Base-by-base conservation (phyloP, 2,797 vertebrate genomes). In the Pangasius mekongensis region DNA sequence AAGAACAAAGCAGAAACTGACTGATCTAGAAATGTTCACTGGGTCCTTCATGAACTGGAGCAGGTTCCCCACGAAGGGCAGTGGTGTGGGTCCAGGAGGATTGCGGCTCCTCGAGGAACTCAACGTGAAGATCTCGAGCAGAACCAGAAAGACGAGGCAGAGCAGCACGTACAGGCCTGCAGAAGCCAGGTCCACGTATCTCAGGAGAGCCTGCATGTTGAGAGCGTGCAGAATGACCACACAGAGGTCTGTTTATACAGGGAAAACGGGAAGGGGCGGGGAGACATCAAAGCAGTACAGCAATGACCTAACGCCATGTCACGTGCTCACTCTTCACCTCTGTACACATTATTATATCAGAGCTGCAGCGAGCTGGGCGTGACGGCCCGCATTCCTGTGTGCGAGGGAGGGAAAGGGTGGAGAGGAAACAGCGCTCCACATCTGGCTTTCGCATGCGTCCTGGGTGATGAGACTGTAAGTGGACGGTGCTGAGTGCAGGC, bases 21-120 rank as follows among this genome's bases (percentile, higher is more conserved):
- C 90, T 22, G 78, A 84, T 91, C 71, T 84, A 0, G 67, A 36
- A 5, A 27, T n/a, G 1, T 36, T 54, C 78, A 87, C 8, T 43
- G 78, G 90, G 0, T 90, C 10, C 66, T 47, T 90, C 3, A 87
- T 0, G 1, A 86, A 62, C 20, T 89, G 16, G n/a, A 76, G 64
- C 24, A 90, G 0, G 5, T 77, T 84, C 33, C 90, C 90, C 30
- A 87, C 0, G 24, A 91, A 91, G 6, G 89, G 89, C 1, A 91
- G 27, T 16, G 89, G 90, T 67, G 27, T 87, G 24, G 90, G 90
- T 58, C 90, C 90, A 60, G 89, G 90, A 20, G 90, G 90, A 82
- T 0, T 39, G 22, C 0, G 71, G 52, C 66, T 60, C 43, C 64
- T 87, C 2, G 9, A 6, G 5, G 74, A 84, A 49, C 30, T 86